These are phyloP conservation scores for Blomia tropicalis DNA, from an alignment of 2,888 invertebrate genomes.

Conservation along the genomic window DNA sequence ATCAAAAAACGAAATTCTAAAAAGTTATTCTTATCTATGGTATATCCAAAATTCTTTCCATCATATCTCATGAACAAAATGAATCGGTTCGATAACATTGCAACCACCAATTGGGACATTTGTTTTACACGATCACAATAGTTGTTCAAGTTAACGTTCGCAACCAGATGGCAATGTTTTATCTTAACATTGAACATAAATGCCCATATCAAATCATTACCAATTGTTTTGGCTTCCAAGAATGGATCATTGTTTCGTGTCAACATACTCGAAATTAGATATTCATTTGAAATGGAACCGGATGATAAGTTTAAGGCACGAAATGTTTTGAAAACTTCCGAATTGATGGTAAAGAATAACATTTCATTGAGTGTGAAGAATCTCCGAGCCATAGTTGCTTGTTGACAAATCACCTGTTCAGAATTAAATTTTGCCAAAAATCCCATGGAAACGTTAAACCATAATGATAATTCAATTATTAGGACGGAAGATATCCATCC, in stretches of 20 bases:
- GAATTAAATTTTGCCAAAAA: no score
- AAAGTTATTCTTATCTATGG: not conserved
- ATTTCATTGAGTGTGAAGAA: not conserved
- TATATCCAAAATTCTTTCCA: not conserved
- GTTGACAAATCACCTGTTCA: no score
- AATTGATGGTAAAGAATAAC: not conserved
- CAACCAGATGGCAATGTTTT: not conserved
- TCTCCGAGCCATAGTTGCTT: not conserved
- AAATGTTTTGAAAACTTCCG: not conserved
- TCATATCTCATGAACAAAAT: not conserved
- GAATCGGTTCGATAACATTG: not conserved
- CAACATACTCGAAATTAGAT: not conserved
- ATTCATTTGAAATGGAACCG: not conserved
- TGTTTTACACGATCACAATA: not conserved
- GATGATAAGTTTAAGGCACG: not conserved
- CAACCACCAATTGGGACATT: not conserved
- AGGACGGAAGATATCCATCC: no score
- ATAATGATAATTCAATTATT: no score
- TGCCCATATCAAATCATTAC: not conserved
- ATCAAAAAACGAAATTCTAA: not conserved
- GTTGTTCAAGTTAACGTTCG: no score
- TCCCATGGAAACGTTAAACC: no score
- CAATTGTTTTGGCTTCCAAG: not conserved
- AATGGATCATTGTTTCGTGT: not conserved
- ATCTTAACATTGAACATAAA: not conserved